These are phyloP conservation scores for Pempheris klunzingeri DNA, from an alignment of 2,797 vertebrate species.

Conservation along the genomic window DNA sequence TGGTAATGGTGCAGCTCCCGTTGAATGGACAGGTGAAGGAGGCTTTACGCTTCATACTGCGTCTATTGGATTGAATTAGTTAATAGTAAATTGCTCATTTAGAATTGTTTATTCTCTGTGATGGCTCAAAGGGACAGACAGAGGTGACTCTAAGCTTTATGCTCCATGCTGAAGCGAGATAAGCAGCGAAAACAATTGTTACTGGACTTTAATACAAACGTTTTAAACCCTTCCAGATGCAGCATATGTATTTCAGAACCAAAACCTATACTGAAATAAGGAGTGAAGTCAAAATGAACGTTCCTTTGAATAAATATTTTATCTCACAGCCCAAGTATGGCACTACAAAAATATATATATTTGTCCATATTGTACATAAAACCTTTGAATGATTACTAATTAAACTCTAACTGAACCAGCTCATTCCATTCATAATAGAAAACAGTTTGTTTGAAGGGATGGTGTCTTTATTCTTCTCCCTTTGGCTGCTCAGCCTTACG, in stretches of 20 bases:
- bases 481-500: not conserved
- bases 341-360: too few species aligned
- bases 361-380: not conserved
- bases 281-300: not conserved
- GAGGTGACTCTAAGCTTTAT: constrained; percentile 68
- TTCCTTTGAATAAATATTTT: not conserved
- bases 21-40: constrained; percentile 96
- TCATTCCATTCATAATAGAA: not conserved
- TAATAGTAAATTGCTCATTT: not conserved
- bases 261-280: not conserved
- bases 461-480: not conserved
- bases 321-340: not conserved
- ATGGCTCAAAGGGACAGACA: constrained; percentile 83
- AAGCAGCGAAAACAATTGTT: not conserved
- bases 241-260: not conserved
- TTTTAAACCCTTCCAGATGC: not conserved
- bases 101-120: constrained; percentile 25
- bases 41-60: constrained; percentile 98
- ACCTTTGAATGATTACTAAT: not conserved
- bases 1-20: constrained; percentile 95
- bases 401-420: not conserved
- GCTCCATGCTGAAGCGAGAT: not conserved
- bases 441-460: not conserved
- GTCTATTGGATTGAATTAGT: constrained; percentile 79
- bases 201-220: not conserved